These are phyloP conservation scores for Capromys pilorides DNA, from an alignment of 2,797 vertebrate genomes.

Conservation along the genomic window DNA sequence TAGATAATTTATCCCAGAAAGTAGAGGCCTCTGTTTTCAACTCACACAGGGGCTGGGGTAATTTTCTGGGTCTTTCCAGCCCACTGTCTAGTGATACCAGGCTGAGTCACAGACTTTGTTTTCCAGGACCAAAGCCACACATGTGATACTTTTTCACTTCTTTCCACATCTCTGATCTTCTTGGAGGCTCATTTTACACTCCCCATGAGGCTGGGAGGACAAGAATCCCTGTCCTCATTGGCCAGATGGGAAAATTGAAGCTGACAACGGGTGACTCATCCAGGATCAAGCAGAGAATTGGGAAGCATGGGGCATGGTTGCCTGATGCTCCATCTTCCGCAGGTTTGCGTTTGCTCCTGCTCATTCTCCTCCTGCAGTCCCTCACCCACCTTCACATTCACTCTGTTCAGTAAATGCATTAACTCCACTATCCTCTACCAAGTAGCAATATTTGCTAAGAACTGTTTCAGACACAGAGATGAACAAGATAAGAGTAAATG, in stretches of 20 bases:
- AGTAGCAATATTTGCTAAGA: slow-evolving; percentile 22
- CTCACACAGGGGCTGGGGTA: slow-evolving; percentile 55
- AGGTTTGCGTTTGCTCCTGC: neutral
- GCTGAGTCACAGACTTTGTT: slow-evolving; percentile 66
- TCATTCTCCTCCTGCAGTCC: neutral
- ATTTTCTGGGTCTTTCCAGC: slow-evolving; percentile 31
- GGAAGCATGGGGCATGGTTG: neutral
- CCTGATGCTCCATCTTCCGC: neutral
- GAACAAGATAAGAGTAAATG: slow-evolving; percentile 9
- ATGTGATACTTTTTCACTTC: slow-evolving; percentile 41
- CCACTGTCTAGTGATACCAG: slow-evolving; percentile 29
- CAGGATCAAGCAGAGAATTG: neutral
- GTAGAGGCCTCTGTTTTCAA: slow-evolving; percentile 56
- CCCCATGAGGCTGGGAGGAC: slow-evolving; percentile 13
- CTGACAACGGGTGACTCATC: slow-evolving; percentile 52
- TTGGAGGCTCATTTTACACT: slow-evolving; percentile 55
- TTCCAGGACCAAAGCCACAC: slow-evolving; percentile 65
- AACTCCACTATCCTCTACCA: neutral
- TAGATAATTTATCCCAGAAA: slow-evolving; percentile 79
- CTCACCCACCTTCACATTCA: neutral
- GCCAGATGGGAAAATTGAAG: slow-evolving; percentile 60
- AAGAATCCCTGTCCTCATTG: neutral
- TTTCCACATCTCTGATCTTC: slow-evolving; percentile 59
- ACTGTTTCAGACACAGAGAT: slow-evolving; percentile 2
- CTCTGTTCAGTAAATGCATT: neutral